Conservation (phyloP, 2,888 invertebrate species). For the Luperina nickerlii region DNA sequence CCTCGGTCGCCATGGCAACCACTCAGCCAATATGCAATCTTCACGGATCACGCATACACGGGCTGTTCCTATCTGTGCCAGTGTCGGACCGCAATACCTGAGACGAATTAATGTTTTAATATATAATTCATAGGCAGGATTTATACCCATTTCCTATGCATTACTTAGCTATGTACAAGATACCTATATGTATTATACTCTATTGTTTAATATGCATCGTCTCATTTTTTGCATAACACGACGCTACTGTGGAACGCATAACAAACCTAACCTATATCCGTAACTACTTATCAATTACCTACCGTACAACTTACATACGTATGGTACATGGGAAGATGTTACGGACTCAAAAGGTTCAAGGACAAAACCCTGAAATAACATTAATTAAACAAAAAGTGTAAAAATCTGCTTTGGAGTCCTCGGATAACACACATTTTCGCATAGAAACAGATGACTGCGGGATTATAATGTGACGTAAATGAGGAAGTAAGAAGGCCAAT, state of each 20-base stretch:
- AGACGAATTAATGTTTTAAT: neutral
- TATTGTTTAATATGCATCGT: neutral
- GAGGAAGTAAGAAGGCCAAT: too few species aligned
- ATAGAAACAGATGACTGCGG: neutral
- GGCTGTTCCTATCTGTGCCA: conserved; percentile 79
- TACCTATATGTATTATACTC: neutral
- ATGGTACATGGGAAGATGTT: neutral
- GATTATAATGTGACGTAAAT: conserved; percentile 1
- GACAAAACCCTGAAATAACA: neutral
- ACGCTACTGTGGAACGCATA: neutral
- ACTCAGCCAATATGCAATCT: conserved; percentile 90
- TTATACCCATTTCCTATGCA: neutral
- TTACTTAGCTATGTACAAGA: neutral
- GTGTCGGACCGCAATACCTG: conserved; percentile 80
- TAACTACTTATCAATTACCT: neutral
- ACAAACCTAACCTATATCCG: neutral
- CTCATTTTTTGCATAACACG: neutral
- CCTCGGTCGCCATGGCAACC: conserved; percentile 90
- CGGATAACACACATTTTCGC: neutral
- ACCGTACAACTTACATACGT: neutral
- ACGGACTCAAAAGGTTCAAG: too few species aligned
- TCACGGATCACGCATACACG: conserved; percentile 89
- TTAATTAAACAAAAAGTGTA: neutral
- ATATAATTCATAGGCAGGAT: neutral
- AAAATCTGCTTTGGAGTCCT: neutral